These are phyloP conservation scores for Lissocephala sabroskyi DNA, from an alignment of 2,888 invertebrate species.

Conservation along the genomic window DNA sequence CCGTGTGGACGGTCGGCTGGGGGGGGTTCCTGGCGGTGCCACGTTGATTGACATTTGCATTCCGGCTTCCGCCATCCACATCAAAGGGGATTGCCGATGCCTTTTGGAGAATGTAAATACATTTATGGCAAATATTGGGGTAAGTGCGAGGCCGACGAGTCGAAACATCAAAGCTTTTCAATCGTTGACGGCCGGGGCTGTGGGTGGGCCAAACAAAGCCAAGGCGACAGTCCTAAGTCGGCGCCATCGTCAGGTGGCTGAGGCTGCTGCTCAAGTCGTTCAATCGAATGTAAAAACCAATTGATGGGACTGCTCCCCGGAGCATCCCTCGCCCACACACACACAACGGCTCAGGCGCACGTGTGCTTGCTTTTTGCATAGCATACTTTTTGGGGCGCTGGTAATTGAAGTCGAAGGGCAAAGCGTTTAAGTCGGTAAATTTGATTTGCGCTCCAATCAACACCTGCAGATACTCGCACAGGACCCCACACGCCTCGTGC, in stretches of 20 bases:
- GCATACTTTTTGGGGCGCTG: constrained; percentile 33
- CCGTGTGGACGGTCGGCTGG: neutral
- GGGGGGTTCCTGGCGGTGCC: neutral
- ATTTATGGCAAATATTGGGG: constrained; percentile 32
- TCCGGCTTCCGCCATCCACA: constrained; percentile 5
- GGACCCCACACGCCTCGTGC: constrained; percentile 10
- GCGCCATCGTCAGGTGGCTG: neutral
- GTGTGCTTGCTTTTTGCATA: constrained; percentile 21
- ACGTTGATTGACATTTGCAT: constrained; percentile 7
- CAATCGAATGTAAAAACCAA: constrained; percentile 41
- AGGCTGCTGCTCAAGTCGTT: constrained; percentile 7
- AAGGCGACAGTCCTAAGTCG: neutral
- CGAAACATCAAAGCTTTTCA: too few relatives aligned
- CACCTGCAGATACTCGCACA: constrained; percentile 18
- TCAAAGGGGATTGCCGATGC: constrained; percentile 12
- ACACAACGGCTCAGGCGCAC: neutral
- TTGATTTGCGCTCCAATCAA: constrained; percentile 50
- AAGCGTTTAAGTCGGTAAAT: constrained; percentile 34
- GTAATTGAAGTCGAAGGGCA: constrained; percentile 8
- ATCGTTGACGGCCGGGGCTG: neutral
- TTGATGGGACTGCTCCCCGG: constrained; percentile 24
- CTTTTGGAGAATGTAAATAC: constrained; percentile 14
- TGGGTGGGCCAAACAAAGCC: too few relatives aligned
- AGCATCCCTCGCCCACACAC: neutral
- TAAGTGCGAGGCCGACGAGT: constrained; percentile 15